These are phyloP conservation scores for Aromia moschata DNA, from an alignment of 2,888 invertebrate species.

Conservation along the genomic window DNA sequence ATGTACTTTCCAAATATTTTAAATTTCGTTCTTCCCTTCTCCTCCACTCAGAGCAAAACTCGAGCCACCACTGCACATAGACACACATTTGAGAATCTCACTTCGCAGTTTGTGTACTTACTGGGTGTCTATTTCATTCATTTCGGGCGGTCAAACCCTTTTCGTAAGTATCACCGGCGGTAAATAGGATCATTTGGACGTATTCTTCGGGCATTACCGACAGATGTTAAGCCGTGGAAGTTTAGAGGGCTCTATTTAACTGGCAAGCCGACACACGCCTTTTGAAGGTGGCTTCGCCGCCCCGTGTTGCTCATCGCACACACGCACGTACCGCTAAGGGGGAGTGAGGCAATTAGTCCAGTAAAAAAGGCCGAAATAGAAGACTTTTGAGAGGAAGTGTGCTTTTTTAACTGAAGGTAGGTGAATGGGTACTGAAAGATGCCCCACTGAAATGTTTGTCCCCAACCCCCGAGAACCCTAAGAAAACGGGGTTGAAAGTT, in stretches of 20 bases:
- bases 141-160: constrained; percentile 20
- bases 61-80: constrained; percentile 3
- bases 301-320: no score
- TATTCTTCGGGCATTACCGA: constrained; percentile 29
- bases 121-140: constrained; percentile 24
- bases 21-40: no score
- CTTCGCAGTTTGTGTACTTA: constrained; percentile 9
- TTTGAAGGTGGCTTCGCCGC: constrained; percentile 39
- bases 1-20: no score
- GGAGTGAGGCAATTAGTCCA: no score
- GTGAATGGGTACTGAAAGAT: no score
- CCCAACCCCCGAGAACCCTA: no score
- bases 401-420: no score
- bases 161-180: constrained; percentile 22
- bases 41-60: neutral
- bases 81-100: constrained; percentile 17
- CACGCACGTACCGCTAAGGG: no score
- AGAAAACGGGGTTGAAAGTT: no score
- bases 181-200: constrained; percentile 35
- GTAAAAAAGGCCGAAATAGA: no score
- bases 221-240: constrained; percentile 29
- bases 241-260: constrained; percentile 33
- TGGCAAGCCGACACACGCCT: constrained; percentile 40
- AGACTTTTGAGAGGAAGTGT: no score
- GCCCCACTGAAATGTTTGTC: no score